A percentile compares a stretch with the other conserved stretches of the same genome.
Evolutionary conservation across 2,888 invertebrate genomes (phyloP).

Genomic region (Camponotus fellah): DNA sequence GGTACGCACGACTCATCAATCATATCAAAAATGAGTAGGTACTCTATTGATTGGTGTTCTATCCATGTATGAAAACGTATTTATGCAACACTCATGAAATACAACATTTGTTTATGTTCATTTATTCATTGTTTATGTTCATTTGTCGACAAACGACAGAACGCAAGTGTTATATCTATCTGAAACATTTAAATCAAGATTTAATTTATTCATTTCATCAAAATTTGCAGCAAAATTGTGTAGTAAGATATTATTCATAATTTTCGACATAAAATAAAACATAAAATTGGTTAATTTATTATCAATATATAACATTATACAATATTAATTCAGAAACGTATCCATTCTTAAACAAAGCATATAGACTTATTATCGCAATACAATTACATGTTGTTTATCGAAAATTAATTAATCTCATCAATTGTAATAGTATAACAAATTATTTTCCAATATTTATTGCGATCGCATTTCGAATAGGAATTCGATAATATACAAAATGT

Average conservation of each 20-base stretch:
- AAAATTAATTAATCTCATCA: not conserved
- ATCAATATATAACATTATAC: not conserved
- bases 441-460: no score
- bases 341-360: not conserved
- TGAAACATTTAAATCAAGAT: slow-evolving; percentile 30
- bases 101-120: slow-evolving; percentile 38
- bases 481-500: no score
- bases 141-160: slow-evolving; percentile 11
- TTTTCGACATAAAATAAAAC: not conserved
- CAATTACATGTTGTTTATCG: not conserved
- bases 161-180: not conserved
- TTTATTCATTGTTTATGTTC: slow-evolving; percentile 39
- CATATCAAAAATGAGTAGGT: slow-evolving; percentile 31
- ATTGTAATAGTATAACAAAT: no score
- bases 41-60: not conserved
- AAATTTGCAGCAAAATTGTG: slow-evolving; percentile 8
- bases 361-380: not conserved
- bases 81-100: slow-evolving; percentile 29
- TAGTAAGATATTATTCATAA: not conserved
- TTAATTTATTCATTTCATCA: not conserved
- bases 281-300: no score
- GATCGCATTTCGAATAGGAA: no score
- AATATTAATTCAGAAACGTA: not conserved
- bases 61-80: slow-evolving; percentile 18
- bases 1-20: slow-evolving; percentile 22